Base-by-base conservation (phyloP, 2,888 invertebrate species). In the Dastarcus helophoroides region DNA sequence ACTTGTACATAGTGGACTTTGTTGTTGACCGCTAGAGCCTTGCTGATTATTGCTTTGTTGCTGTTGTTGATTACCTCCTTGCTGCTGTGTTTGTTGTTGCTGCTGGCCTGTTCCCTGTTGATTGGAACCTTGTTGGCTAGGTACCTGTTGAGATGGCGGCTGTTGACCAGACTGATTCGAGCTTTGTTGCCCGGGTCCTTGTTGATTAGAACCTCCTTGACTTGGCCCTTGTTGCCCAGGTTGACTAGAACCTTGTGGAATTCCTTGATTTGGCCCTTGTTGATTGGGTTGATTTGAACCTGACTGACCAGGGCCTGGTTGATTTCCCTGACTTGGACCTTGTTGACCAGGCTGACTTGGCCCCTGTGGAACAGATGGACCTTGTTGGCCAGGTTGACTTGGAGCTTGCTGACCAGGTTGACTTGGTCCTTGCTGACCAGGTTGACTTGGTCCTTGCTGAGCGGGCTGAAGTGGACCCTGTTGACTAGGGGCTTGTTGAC, bases 1-100 rank as follows among this genome's bases (percentile, higher is more conserved):
- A 11, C 64, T 56, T 10, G 54, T 61, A 49, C 81, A 81, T 26
- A 22, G 6, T 33, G 19, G n/a, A 33, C 30, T 22, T 38, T 26
- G 33, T 13, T 38, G 46, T 38, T 30, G 35, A 32, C 33, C 43
- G 32, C 37, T 16, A 39, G 37, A 2, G 16, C 39, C 3, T 35
- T 44, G 16, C 45, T 41, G 15, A 29, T 39, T n/a, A 32, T 38
- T 4, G 36, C 34, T 10, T 29, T 33, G 11, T 23, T 31, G 26
- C 8, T 31, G 26, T 9, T 13, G 24, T 26, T 25, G 8, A n/a
- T 29, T 25, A 7, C 15, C n/a, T 10, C 36, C 33, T 16, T 29
- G 35, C 22, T 37, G 33, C 15, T 13, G 28, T 31, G 31, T 7
- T 13, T 22, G 35, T 26, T 30, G 30, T 35, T 11, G 31, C 26